Evolutionary conservation across 2,113 vertebrate genomes (phyloP).

Genomic region (Oncorhynchus nerka): DNA sequence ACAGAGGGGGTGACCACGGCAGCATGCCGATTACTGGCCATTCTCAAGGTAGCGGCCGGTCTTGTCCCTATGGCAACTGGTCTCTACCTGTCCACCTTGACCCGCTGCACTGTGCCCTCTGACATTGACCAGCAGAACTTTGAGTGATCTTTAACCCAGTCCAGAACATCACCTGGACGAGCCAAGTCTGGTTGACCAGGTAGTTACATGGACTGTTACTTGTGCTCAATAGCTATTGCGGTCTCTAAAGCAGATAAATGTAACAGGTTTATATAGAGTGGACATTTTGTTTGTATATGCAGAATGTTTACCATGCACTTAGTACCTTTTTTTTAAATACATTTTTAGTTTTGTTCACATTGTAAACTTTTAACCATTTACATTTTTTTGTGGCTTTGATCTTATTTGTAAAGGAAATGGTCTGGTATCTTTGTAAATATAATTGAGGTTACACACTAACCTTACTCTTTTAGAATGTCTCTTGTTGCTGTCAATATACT

Average conservation of each 20-base stretch:
- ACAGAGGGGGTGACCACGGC: conserved; percentile 57
- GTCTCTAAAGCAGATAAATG: too few relatives aligned
- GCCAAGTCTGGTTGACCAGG: neutral
- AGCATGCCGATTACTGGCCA: conserved; percentile 61
- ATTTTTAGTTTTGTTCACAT: neutral
- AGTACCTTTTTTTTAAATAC: neutral
- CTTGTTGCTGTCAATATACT: too few relatives aligned
- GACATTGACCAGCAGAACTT: conserved; percentile 63
- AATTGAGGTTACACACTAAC: too few relatives aligned
- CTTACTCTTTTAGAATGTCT: too few relatives aligned
- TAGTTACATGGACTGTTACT: neutral
- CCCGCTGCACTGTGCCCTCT: conserved; percentile 60
- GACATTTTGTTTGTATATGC: neutral
- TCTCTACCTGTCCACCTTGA: conserved; percentile 69
- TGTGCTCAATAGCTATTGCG: neutral
- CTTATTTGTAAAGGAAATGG: neutral
- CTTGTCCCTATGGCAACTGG: conserved; percentile 66
- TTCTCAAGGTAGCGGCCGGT: conserved; percentile 71
- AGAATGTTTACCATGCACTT: neutral
- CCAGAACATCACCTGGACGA: neutral
- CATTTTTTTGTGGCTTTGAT: neutral
- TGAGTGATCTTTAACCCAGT: conserved; percentile 30
- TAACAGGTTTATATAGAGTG: too few relatives aligned
- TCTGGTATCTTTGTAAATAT: neutral
- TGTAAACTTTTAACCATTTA: too few relatives aligned